These are phyloP conservation scores for Oryzias dopingdopingensis DNA, from an alignment of 2,797 vertebrate genomes.

Conservation along the genomic window DNA sequence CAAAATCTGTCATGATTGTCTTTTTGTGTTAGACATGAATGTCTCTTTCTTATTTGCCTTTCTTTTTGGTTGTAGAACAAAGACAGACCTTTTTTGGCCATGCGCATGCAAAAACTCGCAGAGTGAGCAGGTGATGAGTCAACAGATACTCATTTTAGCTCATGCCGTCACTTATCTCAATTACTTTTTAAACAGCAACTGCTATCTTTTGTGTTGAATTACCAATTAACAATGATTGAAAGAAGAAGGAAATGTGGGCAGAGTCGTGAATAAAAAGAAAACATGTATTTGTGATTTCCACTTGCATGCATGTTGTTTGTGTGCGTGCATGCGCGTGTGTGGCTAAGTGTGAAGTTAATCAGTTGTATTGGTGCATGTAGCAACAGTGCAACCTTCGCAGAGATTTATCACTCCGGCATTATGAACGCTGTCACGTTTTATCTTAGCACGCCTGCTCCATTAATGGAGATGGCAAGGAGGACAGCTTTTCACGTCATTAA, in stretches of 20 bases:
- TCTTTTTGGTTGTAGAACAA: conserved; percentile 11
- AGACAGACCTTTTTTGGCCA: conserved; percentile 27
- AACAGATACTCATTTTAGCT: conserved; percentile 21
- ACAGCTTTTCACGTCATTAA: conserved; percentile 68
- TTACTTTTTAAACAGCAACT: conserved; percentile 53
- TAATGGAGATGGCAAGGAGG: conserved; percentile 57
- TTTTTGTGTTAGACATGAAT: conserved; percentile 53
- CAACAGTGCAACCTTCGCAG: conserved; percentile 40
- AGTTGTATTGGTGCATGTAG: conserved; percentile 35
- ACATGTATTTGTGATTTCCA: conserved; percentile 22
- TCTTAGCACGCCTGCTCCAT: conserved; percentile 56
- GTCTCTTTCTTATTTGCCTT: conserved; percentile 11
- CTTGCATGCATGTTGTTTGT: conserved; percentile 1
- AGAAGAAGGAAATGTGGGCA: conserved; percentile 31
- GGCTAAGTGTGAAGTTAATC: conserved; percentile 46
- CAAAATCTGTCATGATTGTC: conserved; percentile 40
- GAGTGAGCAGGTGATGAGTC: conserved; percentile 28
- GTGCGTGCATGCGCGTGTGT: not conserved
- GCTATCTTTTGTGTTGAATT: conserved; percentile 61
- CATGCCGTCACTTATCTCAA: conserved; percentile 49
- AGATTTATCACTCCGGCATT: conserved; percentile 61
- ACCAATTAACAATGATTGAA: conserved; percentile 69
- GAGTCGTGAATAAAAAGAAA: conserved; percentile 35
- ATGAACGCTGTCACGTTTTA: conserved; percentile 64
- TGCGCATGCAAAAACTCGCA: conserved; percentile 16